Evolutionary conservation across 2,888 invertebrate genomes (phyloP).

Genomic region (Anarsia innoxiella): DNA sequence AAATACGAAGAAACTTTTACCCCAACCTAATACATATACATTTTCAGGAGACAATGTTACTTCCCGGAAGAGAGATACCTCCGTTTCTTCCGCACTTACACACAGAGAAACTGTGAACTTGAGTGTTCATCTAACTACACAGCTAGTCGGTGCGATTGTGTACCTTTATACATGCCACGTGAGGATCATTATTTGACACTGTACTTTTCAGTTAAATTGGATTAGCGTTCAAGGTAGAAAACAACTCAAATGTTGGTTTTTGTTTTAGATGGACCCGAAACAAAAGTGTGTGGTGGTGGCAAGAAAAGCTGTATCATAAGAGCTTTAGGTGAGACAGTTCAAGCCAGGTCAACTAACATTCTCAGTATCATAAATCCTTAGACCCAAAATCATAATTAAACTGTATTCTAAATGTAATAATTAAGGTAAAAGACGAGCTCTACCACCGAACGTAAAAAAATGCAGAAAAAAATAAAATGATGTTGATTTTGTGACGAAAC

Average conservation of each 20-base stretch:
- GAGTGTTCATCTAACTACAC: conserved; percentile 79
- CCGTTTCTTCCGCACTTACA: conserved; percentile 77
- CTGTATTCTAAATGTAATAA: no score
- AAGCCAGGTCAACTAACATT: no score
- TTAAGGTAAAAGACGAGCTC: no score
- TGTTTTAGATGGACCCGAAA: conserved; percentile 35
- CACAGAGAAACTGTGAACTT: conserved; percentile 78
- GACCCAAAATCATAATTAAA: no score
- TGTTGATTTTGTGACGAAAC: no score
- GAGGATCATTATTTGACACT: conserved; percentile 13
- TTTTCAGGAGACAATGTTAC: conserved; percentile 73
- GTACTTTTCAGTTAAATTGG: not conserved
- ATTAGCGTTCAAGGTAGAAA: no score
- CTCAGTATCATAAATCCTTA: no score
- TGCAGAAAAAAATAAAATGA: no score
- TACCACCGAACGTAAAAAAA: no score
- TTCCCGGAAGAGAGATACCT: conserved; percentile 75
- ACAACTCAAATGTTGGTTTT: no score
- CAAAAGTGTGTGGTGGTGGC: conserved; percentile 39
- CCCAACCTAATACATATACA: no score
- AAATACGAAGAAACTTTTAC: no score
- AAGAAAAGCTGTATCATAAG: conserved; percentile 30
- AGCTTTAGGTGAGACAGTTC: conserved; percentile 35
- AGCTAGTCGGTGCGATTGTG: conserved; percentile 71
- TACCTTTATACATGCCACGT: conserved; percentile 78